Conservation (phyloP, 2,797 vertebrate species). For the Amphiprion clarkii region DNA sequence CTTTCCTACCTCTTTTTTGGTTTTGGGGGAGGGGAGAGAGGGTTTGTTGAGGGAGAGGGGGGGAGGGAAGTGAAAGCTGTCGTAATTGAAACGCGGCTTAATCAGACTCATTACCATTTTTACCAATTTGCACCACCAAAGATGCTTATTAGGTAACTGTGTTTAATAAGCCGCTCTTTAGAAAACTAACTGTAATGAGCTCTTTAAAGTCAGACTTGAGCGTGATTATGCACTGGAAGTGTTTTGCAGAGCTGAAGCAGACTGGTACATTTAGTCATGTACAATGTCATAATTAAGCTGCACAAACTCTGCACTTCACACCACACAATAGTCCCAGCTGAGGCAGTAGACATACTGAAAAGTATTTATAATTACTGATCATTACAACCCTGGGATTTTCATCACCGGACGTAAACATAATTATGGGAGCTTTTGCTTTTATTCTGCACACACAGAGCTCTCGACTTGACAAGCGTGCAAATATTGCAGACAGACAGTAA, state of each 20-base stretch:
- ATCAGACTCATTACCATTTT: conserved; percentile 99
- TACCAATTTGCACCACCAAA: conserved; percentile 99
- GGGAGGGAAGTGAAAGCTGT: conserved; percentile 84
- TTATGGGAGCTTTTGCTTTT: conserved; percentile 85
- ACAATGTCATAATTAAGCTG: conserved; percentile 97
- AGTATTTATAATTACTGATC: conserved; percentile 89
- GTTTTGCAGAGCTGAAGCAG: conserved; percentile 90
- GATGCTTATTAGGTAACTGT: conserved; percentile 99
- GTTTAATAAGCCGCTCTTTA: conserved; percentile 99
- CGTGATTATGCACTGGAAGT: conserved; percentile 95
- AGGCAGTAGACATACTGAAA: conserved; percentile 79
- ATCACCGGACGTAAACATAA: conserved; percentile 86
- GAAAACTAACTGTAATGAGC: conserved; percentile 99
- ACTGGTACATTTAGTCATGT: conserved; percentile 92
- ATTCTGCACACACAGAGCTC: conserved; percentile 76
- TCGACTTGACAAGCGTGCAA: conserved; percentile 84
- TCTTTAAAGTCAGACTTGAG: conserved; percentile 98
- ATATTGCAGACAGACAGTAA: conserved; percentile 84
- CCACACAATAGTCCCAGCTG: conserved; percentile 82
- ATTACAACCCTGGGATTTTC: conserved; percentile 87
- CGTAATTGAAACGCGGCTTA: conserved; percentile 99
- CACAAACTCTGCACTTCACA: conserved; percentile 87
- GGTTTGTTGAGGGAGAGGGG: conserved; percentile 41
- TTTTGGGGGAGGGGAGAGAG: conserved; percentile 54
- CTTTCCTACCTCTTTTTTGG: conserved; percentile 70